A percentile compares a stretch with the other conserved stretches of the same genome.
phyloP scores from a whole-genome alignment of 2,113 vertebrate species.

The Craseonycteris thonglongyai region DNA sequence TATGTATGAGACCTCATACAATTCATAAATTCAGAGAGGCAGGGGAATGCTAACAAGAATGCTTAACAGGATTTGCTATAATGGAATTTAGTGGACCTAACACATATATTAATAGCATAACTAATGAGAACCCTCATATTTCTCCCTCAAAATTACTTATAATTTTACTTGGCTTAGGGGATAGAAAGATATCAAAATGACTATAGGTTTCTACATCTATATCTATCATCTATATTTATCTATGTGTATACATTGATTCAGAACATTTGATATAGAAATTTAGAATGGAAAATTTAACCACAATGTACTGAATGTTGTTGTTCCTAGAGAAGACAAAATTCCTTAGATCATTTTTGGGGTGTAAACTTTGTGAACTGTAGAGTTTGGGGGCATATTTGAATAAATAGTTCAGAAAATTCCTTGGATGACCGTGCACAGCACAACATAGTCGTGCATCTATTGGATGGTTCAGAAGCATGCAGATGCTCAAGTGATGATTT shows the following conservation, averaged over 20 bases:
- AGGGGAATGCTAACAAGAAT: not conserved
- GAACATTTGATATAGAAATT: not conserved
- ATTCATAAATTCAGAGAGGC: not conserved
- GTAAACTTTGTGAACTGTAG: constrained; percentile 40
- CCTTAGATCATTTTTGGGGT: constrained; percentile 50
- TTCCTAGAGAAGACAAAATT: constrained; percentile 52
- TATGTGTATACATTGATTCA: not conserved
- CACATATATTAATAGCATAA: not conserved
- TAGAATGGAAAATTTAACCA: not conserved
- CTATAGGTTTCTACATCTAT: not conserved
- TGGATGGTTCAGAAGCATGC: constrained; percentile 54
- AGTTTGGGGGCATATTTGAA: constrained; percentile 36
- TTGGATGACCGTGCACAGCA: constrained; percentile 27
- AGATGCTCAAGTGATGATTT: constrained; percentile 63
- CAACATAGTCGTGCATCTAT: constrained; percentile 71
- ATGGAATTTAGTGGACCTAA: not conserved
- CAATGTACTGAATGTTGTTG: not conserved
- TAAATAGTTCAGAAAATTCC: constrained; percentile 64
- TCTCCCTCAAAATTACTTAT: not conserved
- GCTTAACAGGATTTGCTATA: not conserved
- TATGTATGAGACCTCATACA: not conserved
- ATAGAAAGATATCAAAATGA: not conserved
- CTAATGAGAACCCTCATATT: too few species aligned
- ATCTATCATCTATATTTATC: not conserved
- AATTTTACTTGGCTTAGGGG: not conserved